These are phyloP conservation scores for Eulemur mongoz DNA, from an alignment of 2,797 vertebrate species.

Conservation along the genomic window DNA sequence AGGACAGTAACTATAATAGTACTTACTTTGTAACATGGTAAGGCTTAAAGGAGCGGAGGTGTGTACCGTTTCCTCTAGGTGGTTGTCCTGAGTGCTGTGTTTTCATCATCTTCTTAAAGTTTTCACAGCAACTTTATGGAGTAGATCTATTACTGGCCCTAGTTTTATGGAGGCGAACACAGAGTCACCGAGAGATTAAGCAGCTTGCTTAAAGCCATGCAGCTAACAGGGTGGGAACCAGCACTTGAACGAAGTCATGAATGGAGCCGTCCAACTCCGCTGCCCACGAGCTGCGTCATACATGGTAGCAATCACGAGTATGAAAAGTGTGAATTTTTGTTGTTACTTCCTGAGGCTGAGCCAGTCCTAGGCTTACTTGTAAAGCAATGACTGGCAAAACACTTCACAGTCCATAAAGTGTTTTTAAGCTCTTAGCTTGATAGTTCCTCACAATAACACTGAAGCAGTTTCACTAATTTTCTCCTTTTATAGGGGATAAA, in stretches of 20 bases:
- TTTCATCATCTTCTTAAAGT: constrained; percentile 17
- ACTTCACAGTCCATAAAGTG: not conserved
- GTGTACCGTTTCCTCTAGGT: not conserved
- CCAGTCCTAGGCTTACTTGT: not conserved
- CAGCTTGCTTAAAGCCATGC: constrained; percentile 17
- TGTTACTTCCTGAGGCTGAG: not conserved
- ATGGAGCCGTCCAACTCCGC: not conserved
- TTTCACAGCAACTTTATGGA: constrained; percentile 31
- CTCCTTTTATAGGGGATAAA: not conserved
- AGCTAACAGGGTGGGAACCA: not conserved
- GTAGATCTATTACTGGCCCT: not conserved
- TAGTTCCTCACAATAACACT: not conserved
- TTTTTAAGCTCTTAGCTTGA: not conserved
- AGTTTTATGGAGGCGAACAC: not conserved
- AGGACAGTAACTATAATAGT: not conserved
- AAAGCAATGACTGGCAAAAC: constrained; percentile 10
- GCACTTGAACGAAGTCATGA: not conserved
- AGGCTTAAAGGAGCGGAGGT: not conserved
- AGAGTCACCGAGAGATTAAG: not conserved
- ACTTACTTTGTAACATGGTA: not conserved
- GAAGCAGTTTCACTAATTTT: not conserved
- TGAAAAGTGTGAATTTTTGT: not conserved
- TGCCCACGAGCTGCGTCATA: not conserved
- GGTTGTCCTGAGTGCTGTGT: not conserved
- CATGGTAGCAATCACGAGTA: not conserved